A percentile compares a stretch with the other conserved stretches of the same genome.
Evolutionary conservation across 2,113 vertebrate species (phyloP).

Genomic region (Leuciscus idus): DNA sequence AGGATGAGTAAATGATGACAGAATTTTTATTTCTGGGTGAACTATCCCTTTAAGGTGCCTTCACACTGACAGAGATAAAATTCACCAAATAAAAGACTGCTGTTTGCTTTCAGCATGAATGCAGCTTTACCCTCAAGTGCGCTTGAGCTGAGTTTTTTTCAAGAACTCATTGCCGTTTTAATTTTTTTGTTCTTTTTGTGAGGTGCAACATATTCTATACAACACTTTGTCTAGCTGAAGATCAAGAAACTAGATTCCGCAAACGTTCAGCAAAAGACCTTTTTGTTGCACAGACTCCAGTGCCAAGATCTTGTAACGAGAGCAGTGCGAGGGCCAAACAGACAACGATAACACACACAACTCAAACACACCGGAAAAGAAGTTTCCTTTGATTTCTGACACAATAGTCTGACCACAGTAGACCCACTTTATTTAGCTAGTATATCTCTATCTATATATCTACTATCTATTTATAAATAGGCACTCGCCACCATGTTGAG

Average conservation of each 20-base stretch:
- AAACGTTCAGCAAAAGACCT: not conserved
- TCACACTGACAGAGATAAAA: not conserved
- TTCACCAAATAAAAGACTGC: not conserved
- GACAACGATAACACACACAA: slow-evolving; percentile 21
- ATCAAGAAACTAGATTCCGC: not conserved
- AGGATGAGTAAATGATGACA: not conserved
- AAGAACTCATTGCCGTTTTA: slow-evolving; percentile 58
- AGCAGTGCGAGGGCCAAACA: slow-evolving; percentile 28
- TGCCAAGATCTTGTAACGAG: slow-evolving; percentile 21
- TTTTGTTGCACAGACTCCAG: slow-evolving; percentile 41
- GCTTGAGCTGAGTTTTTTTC: no score
- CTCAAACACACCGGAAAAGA: not conserved
- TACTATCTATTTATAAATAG: slow-evolving; percentile 71
- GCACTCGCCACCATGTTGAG: slow-evolving; percentile 73
- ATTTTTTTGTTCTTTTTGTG: slow-evolving; percentile 49
- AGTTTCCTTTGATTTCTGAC: slow-evolving; percentile 45
- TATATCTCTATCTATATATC: slow-evolving; percentile 71
- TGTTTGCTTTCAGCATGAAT: slow-evolving; percentile 49
- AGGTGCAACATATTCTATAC: slow-evolving; percentile 59
- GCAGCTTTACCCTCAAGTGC: slow-evolving; percentile 68
- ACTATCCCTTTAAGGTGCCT: not conserved
- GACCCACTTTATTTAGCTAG: slow-evolving; percentile 73
- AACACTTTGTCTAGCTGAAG: not conserved
- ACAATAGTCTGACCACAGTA: slow-evolving; percentile 72
- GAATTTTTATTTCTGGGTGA: not conserved